Conservation (phyloP, 2,797 vertebrate genomes). For the Odontamblyopus rebecca region DNA sequence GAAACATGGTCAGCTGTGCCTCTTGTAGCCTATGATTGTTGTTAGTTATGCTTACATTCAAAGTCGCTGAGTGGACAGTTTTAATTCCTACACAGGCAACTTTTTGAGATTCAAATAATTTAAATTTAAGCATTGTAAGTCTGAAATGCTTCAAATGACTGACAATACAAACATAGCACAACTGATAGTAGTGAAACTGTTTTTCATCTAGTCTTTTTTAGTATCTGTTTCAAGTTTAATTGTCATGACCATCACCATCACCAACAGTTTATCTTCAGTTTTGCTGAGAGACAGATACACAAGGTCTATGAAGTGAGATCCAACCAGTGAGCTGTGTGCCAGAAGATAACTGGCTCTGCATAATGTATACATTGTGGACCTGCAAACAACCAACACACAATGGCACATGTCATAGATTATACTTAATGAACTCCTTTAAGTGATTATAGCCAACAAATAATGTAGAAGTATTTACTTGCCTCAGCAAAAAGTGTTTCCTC, state of each 20-base stretch:
- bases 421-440: not conserved
- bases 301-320: constrained; percentile 16
- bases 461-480: constrained; percentile 8
- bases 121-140: not conserved
- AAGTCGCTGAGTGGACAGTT: constrained; percentile 30
- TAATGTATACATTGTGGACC: not conserved
- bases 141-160: not conserved
- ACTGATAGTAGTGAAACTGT: not conserved
- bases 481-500: constrained; percentile 10
- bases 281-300: not conserved
- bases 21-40: constrained; percentile 32
- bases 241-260: constrained; percentile 20
- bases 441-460: not conserved
- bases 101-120: not conserved
- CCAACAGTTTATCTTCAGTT: constrained; percentile 11
- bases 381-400: not conserved
- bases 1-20: constrained; percentile 19
- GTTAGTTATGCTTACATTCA: constrained; percentile 7
- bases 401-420: not conserved
- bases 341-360: constrained; percentile 3
- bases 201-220: not conserved
- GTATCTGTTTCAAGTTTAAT: not conserved
- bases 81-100: constrained; percentile 12
- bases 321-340: constrained; percentile 14
- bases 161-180: not conserved